Conservation (phyloP, 1,140 invertebrate species). For the Oreohelix idahoensis region DNA sequence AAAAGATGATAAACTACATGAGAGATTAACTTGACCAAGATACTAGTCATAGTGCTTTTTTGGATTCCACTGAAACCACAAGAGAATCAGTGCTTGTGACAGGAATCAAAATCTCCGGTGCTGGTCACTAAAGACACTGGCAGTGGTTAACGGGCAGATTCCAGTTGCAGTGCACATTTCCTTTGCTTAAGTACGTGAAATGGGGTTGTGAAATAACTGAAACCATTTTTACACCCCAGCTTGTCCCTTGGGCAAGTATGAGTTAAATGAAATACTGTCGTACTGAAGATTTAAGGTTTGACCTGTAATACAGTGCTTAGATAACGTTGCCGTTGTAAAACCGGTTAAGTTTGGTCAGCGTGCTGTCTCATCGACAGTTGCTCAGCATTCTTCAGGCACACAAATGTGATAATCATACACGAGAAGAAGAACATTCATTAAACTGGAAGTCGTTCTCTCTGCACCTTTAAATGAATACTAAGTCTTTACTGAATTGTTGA, state of each 20-base stretch:
- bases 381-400: background rate
- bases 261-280: background rate
- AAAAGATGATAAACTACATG: background rate
- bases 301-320: background rate
- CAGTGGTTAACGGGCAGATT: background rate
- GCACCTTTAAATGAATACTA: background rate
- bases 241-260: background rate
- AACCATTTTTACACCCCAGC: background rate
- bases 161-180: background rate
- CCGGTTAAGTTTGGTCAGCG: background rate
- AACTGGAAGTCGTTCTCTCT: background rate
- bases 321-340: background rate
- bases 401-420: background rate
- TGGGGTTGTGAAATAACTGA: background rate
- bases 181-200: conserved; percentile 2
- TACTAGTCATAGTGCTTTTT: background rate
- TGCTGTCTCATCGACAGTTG: background rate
- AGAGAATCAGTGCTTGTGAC: background rate
- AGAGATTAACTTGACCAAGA: conserved; percentile 8
- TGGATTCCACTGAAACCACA: background rate
- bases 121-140: conserved; percentile 3
- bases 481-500: background rate
- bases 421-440: background rate
- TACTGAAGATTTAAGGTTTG: background rate
- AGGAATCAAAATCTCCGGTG: background rate